phyloP scores from a whole-genome alignment of 2,888 invertebrate genomes.

The Amphiduros pacificus region DNA sequence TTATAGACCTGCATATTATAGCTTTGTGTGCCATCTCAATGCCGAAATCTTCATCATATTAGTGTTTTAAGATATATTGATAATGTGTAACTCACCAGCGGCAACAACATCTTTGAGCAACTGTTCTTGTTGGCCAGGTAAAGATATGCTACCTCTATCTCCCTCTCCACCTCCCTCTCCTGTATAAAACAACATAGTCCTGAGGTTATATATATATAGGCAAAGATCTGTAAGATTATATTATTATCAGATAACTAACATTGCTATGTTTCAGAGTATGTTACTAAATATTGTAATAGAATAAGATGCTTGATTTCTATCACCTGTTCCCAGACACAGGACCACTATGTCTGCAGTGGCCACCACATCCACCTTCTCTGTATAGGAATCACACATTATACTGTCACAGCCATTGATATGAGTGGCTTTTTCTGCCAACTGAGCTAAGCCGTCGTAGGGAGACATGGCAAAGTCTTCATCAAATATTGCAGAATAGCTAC shows the following conservation, averaged over 20 bases:
- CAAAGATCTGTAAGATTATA: no score
- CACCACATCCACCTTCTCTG: neutral
- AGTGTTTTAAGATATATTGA: no score
- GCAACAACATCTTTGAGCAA: conserved; percentile 39
- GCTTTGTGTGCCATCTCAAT: no score
- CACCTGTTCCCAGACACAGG: conserved; percentile 26
- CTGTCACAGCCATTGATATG: conserved; percentile 24
- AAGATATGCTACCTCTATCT: conserved; percentile 40
- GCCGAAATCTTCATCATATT: no score
- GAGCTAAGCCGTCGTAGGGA: conserved; percentile 20
- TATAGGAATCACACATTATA: conserved; percentile 12
- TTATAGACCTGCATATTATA: no score
- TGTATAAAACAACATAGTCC: no score
- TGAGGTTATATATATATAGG: no score
- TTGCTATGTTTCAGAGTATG: no score
- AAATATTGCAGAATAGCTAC: conserved; percentile 28
- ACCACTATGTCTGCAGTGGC: conserved; percentile 19
- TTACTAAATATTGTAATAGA: no score
- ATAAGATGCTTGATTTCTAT: no score
- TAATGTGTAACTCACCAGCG: conserved; percentile 10
- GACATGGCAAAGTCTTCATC: conserved; percentile 22
- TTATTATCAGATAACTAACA: no score
- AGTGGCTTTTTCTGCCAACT: conserved; percentile 10
- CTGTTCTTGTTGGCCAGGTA: conserved; percentile 45
- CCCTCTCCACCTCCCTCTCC: no score